Percentiles rank a stretch among this genome's conserved stretches.
These are phyloP conservation scores for Eretmocerus hayati DNA, from an alignment of 2,888 invertebrate genomes.

Conservation along the genomic window DNA sequence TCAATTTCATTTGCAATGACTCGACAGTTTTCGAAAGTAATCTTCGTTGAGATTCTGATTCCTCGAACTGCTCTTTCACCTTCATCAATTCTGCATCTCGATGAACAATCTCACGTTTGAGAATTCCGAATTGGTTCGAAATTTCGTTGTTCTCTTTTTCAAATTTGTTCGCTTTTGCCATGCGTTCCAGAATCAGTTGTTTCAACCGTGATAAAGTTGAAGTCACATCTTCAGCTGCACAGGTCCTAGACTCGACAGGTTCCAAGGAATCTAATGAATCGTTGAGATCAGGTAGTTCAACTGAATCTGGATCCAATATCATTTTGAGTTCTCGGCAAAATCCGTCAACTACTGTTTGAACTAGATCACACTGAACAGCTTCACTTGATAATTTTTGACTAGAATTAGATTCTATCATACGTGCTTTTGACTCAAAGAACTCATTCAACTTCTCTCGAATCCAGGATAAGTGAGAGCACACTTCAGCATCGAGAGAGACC, in stretches of 20 bases:
- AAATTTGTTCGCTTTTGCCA: conserved; percentile 1
- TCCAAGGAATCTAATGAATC: conserved; percentile 2
- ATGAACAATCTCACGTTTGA: conserved; percentile 1
- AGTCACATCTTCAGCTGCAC: neutral
- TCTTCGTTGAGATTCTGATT: conserved; percentile 6
- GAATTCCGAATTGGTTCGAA: neutral
- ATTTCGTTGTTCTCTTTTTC: conserved; percentile 7
- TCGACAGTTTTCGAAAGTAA: conserved; percentile 1
- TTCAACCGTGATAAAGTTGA: conserved; percentile 3
- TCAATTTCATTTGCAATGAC: neutral
- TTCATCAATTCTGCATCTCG: conserved; percentile 8
- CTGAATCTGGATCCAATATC: conserved; percentile 1
- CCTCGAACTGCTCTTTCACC: neutral
- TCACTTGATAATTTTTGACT: neutral
- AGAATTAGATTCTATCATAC: neutral
- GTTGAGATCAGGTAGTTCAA: conserved; percentile 5
- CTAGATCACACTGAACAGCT: conserved; percentile 5
- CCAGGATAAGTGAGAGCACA: neutral
- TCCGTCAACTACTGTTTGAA: neutral
- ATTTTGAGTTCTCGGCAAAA: conserved; percentile 8
- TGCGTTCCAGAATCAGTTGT: conserved; percentile 1
- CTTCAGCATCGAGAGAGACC: neutral
- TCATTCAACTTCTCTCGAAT: no score
- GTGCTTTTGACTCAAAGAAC: no score
- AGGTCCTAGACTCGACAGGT: neutral